These are phyloP conservation scores for Drosophila monieri DNA, from an alignment of 2,888 invertebrate genomes.

Conservation along the genomic window DNA sequence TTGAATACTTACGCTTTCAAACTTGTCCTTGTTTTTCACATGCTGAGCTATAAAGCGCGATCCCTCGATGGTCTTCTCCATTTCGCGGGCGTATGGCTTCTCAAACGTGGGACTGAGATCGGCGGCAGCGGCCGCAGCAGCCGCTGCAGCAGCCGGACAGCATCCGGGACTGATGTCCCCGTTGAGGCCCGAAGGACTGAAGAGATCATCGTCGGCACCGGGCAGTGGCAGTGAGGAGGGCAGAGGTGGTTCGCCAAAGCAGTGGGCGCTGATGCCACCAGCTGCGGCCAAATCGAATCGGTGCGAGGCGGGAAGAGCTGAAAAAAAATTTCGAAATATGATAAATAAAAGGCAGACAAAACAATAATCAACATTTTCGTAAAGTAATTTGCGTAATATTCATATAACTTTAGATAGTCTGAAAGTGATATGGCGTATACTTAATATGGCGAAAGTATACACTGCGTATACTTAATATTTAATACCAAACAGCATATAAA, in stretches of 20 bases:
- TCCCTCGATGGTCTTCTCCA: conserved; percentile 96
- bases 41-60: conserved; percentile 97
- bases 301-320: conserved; percentile 85
- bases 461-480: too few relatives aligned
- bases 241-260: conserved; percentile 88
- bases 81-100: conserved; percentile 91
- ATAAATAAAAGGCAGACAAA: too few relatives aligned
- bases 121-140: conserved; percentile 66
- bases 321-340: not conserved
- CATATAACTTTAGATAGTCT: too few relatives aligned
- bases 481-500: too few relatives aligned
- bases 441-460: too few relatives aligned
- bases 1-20: conserved; percentile 92
- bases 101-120: conserved; percentile 92
- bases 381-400: not conserved
- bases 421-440: too few relatives aligned
- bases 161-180: conserved; percentile 85
- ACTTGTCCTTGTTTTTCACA: conserved; percentile 96
- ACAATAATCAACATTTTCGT: not conserved
- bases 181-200: conserved; percentile 88
- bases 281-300: conserved; percentile 88
- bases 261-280: conserved; percentile 86
- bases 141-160: conserved; percentile 84
- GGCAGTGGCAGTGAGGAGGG: conserved; percentile 88
- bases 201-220: conserved; percentile 93